Base-by-base conservation (phyloP, 2,797 vertebrate species). In the Eulemur rubriventer region DNA sequence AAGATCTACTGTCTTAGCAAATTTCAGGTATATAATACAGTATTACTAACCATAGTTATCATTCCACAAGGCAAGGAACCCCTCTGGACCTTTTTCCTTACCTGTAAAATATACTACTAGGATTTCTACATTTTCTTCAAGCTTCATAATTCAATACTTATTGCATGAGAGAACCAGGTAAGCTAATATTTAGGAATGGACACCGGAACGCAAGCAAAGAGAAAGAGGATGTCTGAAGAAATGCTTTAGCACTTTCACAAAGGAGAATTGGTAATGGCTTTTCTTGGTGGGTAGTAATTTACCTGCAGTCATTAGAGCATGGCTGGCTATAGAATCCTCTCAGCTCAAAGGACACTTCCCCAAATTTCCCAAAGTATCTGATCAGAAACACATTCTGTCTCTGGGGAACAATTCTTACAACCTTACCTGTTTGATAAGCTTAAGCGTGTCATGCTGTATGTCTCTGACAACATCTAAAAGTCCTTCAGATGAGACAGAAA, bases 401-500 rank as follows among this genome's bases (percentile, higher is more conserved):
- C 80, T 26, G 63, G 48, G 30, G 46, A 76, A 90, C 61, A 90
- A 41, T 95, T 52, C 69, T 1, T 75, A 30, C 35, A 46, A 30
- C 95, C 30, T 89, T 33, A 48, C 28, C 35, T 78, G 12, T 50
- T 81, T 48, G 50, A 41, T 43, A 80, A 59, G 22, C 30, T 16
- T 78, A 61, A 7, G 8, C 35, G 11, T 22, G 24, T 75, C 55
- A 16, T n/a, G 65, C n/a, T 79, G 0, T 33, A 20, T 50, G 13
- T 83, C 33, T 83, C 82, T 80, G 59, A 55, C 57, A 82, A 85
- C 73, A 96, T 84, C 55, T 72, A 75, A 89, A 92, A 86, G 22
- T 72, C 33, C 33, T 91, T 91, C 78, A 63, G n/a, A 70, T 63
- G 57, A 94, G n/a, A 79, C 50, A 76, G 73, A 87, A 48, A 57